Evolutionary conservation across 2,113 vertebrate species (phyloP).

Genomic region (Sminthopsis crassicaudata): DNA sequence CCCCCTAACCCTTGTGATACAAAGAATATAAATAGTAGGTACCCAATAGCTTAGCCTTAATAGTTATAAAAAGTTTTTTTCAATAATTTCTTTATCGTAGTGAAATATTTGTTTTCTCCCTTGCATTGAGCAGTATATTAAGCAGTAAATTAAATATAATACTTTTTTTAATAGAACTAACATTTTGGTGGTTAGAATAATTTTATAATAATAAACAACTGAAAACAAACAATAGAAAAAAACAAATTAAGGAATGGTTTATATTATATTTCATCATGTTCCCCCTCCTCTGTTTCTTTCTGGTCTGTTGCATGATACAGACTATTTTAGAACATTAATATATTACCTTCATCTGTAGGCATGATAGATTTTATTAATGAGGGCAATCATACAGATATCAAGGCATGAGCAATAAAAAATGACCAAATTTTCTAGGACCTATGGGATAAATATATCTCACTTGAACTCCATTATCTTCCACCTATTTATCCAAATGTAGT

Average conservation of each 20-base stretch:
- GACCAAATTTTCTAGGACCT: conserved; percentile 3
- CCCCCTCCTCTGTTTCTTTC: background rate
- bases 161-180: background rate
- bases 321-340: background rate
- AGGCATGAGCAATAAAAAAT: conserved; percentile 15
- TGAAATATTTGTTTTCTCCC: conserved; percentile 13
- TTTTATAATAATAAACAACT: background rate
- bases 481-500: background rate
- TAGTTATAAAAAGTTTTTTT: background rate
- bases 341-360: background rate
- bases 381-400: background rate
- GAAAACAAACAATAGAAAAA: conserved; percentile 9
- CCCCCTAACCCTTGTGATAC: background rate
- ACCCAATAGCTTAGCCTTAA: background rate
- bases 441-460: conserved; percentile 35
- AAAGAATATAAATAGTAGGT: background rate
- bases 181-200: background rate
- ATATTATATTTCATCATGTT: conserved; percentile 11
- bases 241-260: background rate
- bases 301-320: background rate
- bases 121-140: background rate
- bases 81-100: background rate
- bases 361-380: accelerated
- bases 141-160: background rate
- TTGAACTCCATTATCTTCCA: conserved; percentile 12